Conservation (phyloP, 2,113 vertebrate genomes). For the Megaceryle torquata region DNA sequence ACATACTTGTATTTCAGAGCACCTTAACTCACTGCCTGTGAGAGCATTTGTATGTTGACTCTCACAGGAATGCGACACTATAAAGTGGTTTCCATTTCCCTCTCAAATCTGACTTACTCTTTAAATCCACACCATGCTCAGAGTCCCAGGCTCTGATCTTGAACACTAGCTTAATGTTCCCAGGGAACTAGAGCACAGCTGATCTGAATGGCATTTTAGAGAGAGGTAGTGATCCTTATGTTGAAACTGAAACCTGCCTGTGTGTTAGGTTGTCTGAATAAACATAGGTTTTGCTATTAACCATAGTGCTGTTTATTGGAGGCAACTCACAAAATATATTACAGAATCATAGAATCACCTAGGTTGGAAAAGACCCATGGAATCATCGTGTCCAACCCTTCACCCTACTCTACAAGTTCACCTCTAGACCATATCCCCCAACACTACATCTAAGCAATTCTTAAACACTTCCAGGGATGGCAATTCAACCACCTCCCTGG, state of each 20-base stretch:
- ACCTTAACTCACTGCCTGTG: not conserved
- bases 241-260: not conserved
- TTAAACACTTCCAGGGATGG: too few relatives aligned
- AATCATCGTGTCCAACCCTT: too few relatives aligned
- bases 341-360: too few relatives aligned
- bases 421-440: too few relatives aligned
- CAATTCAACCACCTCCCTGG: too few relatives aligned
- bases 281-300: not conserved
- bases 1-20: not conserved
- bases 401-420: too few relatives aligned
- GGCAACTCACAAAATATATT: not conserved
- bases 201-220: not conserved
- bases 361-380: too few relatives aligned
- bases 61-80: fast-evolving
- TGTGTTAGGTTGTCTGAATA: not conserved
- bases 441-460: too few relatives aligned
- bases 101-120: not conserved
- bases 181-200: not conserved
- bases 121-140: not conserved
- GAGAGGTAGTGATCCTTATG: not conserved
- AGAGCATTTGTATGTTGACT: not conserved
- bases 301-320: not conserved
- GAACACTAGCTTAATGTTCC: not conserved
- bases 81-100: not conserved
- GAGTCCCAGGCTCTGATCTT: not conserved